Conservation (phyloP, 1,140 invertebrate genomes). For the Epicauta chinensis region DNA sequence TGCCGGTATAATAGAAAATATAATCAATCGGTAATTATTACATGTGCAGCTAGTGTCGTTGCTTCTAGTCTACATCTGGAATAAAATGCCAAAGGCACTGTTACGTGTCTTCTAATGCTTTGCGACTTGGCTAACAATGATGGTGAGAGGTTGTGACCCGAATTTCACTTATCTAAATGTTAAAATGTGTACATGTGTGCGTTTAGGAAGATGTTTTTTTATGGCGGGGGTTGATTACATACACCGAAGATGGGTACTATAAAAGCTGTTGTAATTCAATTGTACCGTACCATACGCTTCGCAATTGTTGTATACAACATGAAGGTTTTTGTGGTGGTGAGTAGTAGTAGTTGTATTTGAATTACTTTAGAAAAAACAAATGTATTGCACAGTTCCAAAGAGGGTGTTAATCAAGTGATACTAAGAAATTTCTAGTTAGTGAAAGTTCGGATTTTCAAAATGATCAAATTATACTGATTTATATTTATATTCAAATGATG, state of each 20-base stretch:
- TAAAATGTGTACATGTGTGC: conserved; percentile 9
- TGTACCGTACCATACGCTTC: neutral
- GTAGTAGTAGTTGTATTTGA: neutral
- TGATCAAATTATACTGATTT: no score
- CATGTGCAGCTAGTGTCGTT: neutral
- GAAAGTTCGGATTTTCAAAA: no score
- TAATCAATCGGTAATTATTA: neutral
- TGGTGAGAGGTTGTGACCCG: conserved; percentile 33
- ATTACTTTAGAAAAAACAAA: no score
- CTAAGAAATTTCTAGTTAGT: no score
- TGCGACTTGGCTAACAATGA: neutral
- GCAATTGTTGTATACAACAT: neutral
- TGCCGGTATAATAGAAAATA: no score
- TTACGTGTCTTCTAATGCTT: neutral
- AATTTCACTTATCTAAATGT: conserved; percentile 29
- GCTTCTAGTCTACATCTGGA: neutral
- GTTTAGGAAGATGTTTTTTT: conserved; percentile 12
- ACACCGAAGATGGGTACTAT: conserved; percentile 23
- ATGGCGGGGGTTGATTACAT: conserved; percentile 13
- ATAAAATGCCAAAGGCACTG: neutral
- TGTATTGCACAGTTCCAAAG: no score
- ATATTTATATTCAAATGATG: neutral
- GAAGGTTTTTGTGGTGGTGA: neutral
- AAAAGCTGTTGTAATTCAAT: conserved; percentile 16
- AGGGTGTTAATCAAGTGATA: no score